phyloP scores from a whole-genome alignment of 2,797 vertebrate genomes.

The Poeciliopsis infans region DNA sequence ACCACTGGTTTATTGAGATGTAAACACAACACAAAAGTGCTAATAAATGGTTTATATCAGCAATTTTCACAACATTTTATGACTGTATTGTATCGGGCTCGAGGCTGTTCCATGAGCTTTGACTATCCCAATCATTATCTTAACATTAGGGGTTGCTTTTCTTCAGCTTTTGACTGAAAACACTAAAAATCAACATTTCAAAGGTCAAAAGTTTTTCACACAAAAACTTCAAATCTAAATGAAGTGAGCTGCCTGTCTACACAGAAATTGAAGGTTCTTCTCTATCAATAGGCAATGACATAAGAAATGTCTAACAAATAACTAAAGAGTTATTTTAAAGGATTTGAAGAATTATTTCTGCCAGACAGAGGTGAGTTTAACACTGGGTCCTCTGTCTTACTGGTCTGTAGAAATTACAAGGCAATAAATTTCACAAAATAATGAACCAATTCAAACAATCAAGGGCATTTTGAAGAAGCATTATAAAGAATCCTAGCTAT shows the following conservation, averaged over 20 bases:
- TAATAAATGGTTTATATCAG: background rate
- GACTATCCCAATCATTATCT: background rate
- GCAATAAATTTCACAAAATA: slow-evolving; percentile 6
- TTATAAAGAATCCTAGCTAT: background rate
- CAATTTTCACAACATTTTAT: background rate
- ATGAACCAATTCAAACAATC: background rate
- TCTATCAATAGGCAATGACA: background rate
- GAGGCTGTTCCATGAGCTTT: background rate
- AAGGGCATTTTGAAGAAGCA: background rate
- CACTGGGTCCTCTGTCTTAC: background rate
- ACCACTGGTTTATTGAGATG: background rate
- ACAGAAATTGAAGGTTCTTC: background rate
- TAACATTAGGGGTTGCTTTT: background rate
- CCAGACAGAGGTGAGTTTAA: background rate
- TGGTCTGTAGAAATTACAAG: background rate
- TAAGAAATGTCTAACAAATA: background rate
- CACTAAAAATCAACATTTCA: background rate
- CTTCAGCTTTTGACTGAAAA: background rate
- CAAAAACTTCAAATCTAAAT: background rate
- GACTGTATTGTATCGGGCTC: no score
- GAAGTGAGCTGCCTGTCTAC: background rate
- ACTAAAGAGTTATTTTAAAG: background rate
- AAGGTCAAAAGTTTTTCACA: background rate
- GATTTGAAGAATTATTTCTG: background rate
- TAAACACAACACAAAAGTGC: background rate